These are phyloP conservation scores for Yponomeuta malinellus DNA, from an alignment of 2,888 invertebrate genomes.

Conservation along the genomic window DNA sequence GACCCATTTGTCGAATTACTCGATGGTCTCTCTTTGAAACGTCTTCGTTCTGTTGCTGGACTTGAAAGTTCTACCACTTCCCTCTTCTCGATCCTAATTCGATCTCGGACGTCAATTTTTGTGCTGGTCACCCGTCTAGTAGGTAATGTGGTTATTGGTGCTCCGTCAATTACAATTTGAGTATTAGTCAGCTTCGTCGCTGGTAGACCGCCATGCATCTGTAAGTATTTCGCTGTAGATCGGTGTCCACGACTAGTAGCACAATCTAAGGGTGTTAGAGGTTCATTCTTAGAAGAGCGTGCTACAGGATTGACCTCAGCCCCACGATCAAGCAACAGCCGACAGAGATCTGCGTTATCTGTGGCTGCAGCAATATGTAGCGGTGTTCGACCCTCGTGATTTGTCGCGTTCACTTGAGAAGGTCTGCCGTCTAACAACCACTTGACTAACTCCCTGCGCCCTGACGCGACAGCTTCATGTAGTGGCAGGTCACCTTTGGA, in stretches of 20 bases:
- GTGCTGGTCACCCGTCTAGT: slow-evolving; percentile 69
- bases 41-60: slow-evolving; percentile 48
- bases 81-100: slow-evolving; percentile 69
- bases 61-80: slow-evolving; percentile 69
- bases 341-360: slow-evolving; percentile 95
- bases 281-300: slow-evolving; percentile 86
- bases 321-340: slow-evolving; percentile 87
- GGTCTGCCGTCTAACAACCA: slow-evolving; percentile 91
- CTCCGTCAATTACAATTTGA: slow-evolving; percentile 62
- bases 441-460: slow-evolving; percentile 89
- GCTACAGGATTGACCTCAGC: slow-evolving; percentile 91
- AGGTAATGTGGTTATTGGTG: slow-evolving; percentile 59
- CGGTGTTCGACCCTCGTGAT: slow-evolving; percentile 94
- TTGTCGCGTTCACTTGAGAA: slow-evolving; percentile 89
- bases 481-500: slow-evolving; percentile 95
- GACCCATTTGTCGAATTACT: slow-evolving; percentile 60
- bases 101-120: slow-evolving; percentile 67
- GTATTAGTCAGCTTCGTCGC: slow-evolving; percentile 79
- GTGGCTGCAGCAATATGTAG: slow-evolving; percentile 95
- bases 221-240: slow-evolving; percentile 94
- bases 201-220: slow-evolving; percentile 91
- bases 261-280: slow-evolving; percentile 93
- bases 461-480: slow-evolving; percentile 96
- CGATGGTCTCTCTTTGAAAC: slow-evolving; percentile 38
- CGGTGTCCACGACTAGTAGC: slow-evolving; percentile 90